phyloP scores from a whole-genome alignment of 2,888 invertebrate species.

The Iphiclides podalirius region DNA sequence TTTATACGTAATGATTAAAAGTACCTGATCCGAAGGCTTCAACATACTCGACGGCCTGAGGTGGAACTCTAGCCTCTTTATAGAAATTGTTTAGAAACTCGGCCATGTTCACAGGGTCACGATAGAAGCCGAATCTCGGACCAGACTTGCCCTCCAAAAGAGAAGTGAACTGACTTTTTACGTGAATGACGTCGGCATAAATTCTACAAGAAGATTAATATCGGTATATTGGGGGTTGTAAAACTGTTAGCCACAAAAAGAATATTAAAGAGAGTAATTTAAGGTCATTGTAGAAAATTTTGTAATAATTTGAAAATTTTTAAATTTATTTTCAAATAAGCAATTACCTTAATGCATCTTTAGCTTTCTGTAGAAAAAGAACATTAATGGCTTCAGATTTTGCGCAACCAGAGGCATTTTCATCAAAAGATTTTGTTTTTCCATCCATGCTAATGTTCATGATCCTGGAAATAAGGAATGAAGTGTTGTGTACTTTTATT shows the following conservation, averaged over 20 bases:
- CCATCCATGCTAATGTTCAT: slow-evolving; percentile 85
- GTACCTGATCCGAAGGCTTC: slow-evolving; percentile 93
- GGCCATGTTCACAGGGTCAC: slow-evolving; percentile 69
- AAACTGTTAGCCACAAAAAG: too few species aligned
- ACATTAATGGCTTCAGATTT: slow-evolving; percentile 86
- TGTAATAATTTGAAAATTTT: background rate
- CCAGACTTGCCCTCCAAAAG: slow-evolving; percentile 68
- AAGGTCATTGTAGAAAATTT: too few species aligned
- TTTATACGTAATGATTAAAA: too few species aligned
- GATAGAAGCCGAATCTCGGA: slow-evolving; percentile 75
- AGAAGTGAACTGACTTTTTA: slow-evolving; percentile 82
- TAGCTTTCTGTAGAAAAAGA: slow-evolving; percentile 84
- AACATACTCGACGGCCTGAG: slow-evolving; percentile 85
- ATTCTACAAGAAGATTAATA: slow-evolving; percentile 21
- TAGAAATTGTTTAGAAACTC: slow-evolving; percentile 79
- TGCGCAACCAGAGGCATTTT: slow-evolving; percentile 86
- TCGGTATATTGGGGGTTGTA: too few species aligned
- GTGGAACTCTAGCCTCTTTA: slow-evolving; percentile 81
- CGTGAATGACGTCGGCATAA: slow-evolving; percentile 77
- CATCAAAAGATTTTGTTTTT: slow-evolving; percentile 92
- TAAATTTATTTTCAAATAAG: background rate
- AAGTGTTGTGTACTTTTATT: too few species aligned
- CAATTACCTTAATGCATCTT: slow-evolving; percentile 75
- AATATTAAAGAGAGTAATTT: too few species aligned
- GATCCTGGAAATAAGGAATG: slow-evolving; percentile 37